These are phyloP conservation scores for Semicossyphus pulcher DNA, from an alignment of 2,113 vertebrate genomes.

Conservation along the genomic window DNA sequence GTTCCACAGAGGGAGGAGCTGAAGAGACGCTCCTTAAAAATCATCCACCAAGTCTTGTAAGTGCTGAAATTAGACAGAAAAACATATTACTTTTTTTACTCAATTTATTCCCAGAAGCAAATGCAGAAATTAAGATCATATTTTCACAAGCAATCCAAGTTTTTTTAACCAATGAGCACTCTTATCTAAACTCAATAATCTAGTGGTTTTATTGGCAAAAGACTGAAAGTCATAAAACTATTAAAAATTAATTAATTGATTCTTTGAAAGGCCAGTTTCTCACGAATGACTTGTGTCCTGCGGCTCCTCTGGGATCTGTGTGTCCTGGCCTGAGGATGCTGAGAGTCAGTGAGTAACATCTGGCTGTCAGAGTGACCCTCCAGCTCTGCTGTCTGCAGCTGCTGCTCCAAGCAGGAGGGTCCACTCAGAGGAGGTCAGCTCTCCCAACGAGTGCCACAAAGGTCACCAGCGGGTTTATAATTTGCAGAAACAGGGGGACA, in stretches of 20 bases:
- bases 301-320: conserved; percentile 63
- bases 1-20: conserved; percentile 70
- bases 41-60: conserved; percentile 79
- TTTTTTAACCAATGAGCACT: not conserved
- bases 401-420: conserved; percentile 80
- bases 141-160: not conserved
- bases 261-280: conserved; percentile 21
- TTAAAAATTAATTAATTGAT: conserved; percentile 22
- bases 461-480: conserved; percentile 78
- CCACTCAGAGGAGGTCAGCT: conserved; percentile 77
- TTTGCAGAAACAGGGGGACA: conserved; percentile 69
- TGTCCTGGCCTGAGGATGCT: conserved; percentile 65
- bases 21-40: conserved; percentile 72
- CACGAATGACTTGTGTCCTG: conserved; percentile 41
- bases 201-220: not conserved
- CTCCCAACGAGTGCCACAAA: conserved; percentile 76
- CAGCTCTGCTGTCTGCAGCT: conserved; percentile 79
- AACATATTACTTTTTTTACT: not conserved
- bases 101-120: too few species aligned
- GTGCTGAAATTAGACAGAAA: conserved; percentile 63
- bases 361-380: conserved; percentile 78
- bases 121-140: too few species aligned
- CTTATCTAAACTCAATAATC: not conserved
- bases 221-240: not conserved
- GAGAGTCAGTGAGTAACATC: conserved; percentile 80